Evolutionary conservation across 2,888 invertebrate species (phyloP), one percentile per base, ranked within the genome.

Genomic region (Lithophane semibrunnea): DNA sequence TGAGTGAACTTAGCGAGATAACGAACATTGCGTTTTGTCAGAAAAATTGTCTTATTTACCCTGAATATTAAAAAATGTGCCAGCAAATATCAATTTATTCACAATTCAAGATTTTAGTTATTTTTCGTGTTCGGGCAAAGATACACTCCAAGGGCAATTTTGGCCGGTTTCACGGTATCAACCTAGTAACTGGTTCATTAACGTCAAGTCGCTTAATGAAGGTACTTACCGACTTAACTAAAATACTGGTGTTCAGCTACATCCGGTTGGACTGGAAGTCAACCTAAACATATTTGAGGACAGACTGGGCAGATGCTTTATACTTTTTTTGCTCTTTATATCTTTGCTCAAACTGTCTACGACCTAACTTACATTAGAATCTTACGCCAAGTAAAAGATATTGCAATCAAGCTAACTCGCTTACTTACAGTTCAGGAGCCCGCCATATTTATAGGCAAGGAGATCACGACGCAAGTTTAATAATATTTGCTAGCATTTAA

Each of bases 391-490:
- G 44, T 44, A 83, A 78, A 68, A 78, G 21, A 66, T 42, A 71
- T 68, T 49, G 68, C 64, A 83, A 73, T 79, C 84, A 84, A 71
- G 67, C 13, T 65, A 68, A 77, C 79, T 24, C 42, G 29, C 58
- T 60, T 49, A 42, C 37, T 47, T 80, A 49, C 29, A 75, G 60
- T 67, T 73, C 21, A 69, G 54, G 24, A 69, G 68, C 29, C n/a
- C 37, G 52, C 60, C 58, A n/a, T 68, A 42, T 78, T 83, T 81
- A 83, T 68, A 77, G 60, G 54, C 72, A 60, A 69, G 24, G 56
- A 56, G 54, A 16, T 77, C 65, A 70, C 44, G 77, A 52, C 12
- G 44, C 67, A 78, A 83, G 83, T 83, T 83, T 78, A 69, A 69
- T 81, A 18, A 63, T 52, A 69, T 82, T 56, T 82, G 64, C 73